Base-by-base conservation (phyloP, 2,888 invertebrate genomes). In the Drosophila antonietae region DNA sequence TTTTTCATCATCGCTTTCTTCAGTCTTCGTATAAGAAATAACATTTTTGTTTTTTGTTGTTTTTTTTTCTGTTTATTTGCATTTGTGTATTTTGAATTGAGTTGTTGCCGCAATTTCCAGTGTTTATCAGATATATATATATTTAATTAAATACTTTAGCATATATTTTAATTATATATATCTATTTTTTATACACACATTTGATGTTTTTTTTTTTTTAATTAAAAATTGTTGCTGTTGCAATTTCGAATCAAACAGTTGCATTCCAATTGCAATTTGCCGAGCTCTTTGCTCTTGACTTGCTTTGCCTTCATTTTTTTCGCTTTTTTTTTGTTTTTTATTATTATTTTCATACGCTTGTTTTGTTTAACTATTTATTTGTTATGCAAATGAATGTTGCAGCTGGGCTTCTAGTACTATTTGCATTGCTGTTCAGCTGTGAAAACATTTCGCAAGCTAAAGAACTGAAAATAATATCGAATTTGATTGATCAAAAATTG, bases 11-110 rank as follows among this genome's bases (percentile, higher is more conserved):
- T 88, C 90, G 68, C 87, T 84, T 90, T 86, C 87, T 85, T 91
- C 92, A 92, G 91, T 91, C 92, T 91, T 91, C 91, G 91, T 92
- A 91, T 91, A 91, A 91, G 91, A 91, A 91, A 91, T 91, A 91
- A 91, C 91, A 91, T 92, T 90, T 90, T 90, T 83, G 80, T 90
- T 23, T 23, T 23, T 23, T 23, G 23, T 23, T 23, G 23, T 23
- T 23, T 23, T 23, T 46, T 46, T 43, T 41, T 7, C 2, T n/a
- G 89, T 83, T 81, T 76, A 55, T 68, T 71, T 64, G 58, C 73
- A 51, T 68, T 67, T 80, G 64, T 75, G 43, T 64, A 59, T 81
- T 80, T 65, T 77, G 83, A 69, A 63, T 78, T 68, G 77, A 68
- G 75, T 74, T 79, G 56, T 78, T 70, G 62, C 60, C 68, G 75